Evolutionary conservation across 2,888 invertebrate species (phyloP).

Genomic region (Calliopum simillimum): DNA sequence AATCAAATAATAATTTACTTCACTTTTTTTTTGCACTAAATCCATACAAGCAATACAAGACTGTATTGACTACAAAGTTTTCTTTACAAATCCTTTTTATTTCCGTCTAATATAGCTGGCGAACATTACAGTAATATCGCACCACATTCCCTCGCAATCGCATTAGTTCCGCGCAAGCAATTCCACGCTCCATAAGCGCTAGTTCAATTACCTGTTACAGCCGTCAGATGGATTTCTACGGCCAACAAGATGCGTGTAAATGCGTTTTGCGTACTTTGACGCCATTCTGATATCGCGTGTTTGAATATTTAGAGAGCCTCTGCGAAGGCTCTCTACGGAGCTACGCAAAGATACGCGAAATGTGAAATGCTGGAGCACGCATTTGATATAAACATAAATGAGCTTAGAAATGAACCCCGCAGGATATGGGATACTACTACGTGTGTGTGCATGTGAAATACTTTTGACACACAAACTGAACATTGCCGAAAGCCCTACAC

Average conservation of each 20-base stretch:
- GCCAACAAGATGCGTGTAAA: conserved; percentile 45
- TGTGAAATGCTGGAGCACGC: conserved; percentile 63
- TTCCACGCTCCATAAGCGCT: conserved; percentile 57
- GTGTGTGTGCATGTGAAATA: conserved; percentile 18
- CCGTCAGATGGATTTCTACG: conserved; percentile 66
- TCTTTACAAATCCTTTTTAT: conserved; percentile 64
- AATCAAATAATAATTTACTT: conserved; percentile 2
- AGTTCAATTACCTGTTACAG: conserved; percentile 66
- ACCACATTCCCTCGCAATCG: conserved; percentile 40
- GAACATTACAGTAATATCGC: conserved; percentile 40
- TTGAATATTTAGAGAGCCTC: conserved; percentile 56
- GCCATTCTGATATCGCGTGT: conserved; percentile 27
- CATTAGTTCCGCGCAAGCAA: conserved; percentile 49
- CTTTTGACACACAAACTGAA: conserved; percentile 2
- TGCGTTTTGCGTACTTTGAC: conserved; percentile 37
- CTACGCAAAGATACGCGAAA: conserved; percentile 42
- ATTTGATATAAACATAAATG: conserved; percentile 68
- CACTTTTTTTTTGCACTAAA: no score
- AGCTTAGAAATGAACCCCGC: conserved; percentile 67
- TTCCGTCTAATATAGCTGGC: conserved; percentile 56
- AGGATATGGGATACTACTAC: conserved; percentile 54
- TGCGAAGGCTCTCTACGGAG: conserved; percentile 1
- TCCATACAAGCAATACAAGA: no score
- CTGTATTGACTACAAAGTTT: not conserved
- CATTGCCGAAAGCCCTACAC: conserved; percentile 47